Conservation (phyloP, 2,888 invertebrate species). For the Mythimna loreyi region DNA sequence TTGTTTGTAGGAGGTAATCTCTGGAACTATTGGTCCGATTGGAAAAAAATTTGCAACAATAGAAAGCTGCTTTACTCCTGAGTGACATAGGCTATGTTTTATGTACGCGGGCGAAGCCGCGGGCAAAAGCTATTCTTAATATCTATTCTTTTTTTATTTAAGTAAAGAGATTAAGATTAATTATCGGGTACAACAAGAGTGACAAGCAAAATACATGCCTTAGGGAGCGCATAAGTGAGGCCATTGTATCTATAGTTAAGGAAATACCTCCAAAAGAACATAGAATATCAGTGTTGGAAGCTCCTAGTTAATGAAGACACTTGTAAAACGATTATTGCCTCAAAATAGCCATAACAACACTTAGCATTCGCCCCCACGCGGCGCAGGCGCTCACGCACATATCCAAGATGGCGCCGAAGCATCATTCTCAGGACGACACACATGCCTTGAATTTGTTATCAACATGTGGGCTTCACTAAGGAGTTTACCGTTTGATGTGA, state of each 20-base stretch:
- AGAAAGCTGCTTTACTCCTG: no score
- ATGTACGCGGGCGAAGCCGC: no score
- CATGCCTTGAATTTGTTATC: conserved; percentile 60
- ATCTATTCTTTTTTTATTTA: no score
- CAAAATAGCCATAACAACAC: conserved; percentile 47
- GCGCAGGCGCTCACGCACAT: conserved; percentile 43
- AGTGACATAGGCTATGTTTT: no score
- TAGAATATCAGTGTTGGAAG: not conserved
- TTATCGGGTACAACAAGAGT: not conserved
- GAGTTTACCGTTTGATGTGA: conserved; percentile 56
- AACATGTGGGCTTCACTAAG: conserved; percentile 51
- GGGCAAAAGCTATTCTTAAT: no score
- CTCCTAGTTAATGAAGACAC: conserved; percentile 2
- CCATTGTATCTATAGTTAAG: not conserved
- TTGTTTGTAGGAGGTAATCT: no score
- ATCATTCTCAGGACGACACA: conserved; percentile 56
- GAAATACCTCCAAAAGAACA: not conserved
- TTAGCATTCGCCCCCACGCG: conserved; percentile 50
- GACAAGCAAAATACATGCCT: no score
- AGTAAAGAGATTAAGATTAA: not conserved
- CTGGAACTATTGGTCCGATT: no score
- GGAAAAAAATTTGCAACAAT: no score
- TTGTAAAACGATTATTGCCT: conserved; percentile 10
- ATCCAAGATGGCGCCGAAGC: conserved; percentile 53
- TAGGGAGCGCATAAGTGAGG: not conserved